These are phyloP conservation scores for Otocyon megalotis DNA, from an alignment of 2,113 vertebrate species.

Conservation along the genomic window DNA sequence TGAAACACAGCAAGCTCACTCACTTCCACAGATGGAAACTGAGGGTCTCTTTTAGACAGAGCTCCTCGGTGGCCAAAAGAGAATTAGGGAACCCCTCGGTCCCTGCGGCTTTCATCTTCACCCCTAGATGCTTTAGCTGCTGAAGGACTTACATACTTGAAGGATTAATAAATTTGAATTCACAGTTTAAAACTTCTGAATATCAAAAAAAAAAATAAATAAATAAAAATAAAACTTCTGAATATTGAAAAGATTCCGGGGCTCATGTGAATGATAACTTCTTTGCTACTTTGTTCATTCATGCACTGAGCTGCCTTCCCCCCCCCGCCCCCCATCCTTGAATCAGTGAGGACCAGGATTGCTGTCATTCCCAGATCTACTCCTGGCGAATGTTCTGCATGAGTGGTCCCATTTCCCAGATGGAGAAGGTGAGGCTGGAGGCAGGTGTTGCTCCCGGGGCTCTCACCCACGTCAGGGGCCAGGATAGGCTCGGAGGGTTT, in stretches of 20 bases:
- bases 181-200: not conserved
- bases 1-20: not conserved
- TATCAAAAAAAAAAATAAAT: not conserved
- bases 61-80: not conserved
- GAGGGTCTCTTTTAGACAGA: not conserved
- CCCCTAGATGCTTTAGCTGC: not conserved
- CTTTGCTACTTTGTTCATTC: not conserved
- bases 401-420: not conserved
- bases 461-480: not conserved
- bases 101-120: not conserved
- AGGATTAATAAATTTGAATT: not conserved
- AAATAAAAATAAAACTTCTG: not conserved
- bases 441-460: not conserved
- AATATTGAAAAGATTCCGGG: not conserved
- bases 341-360: not conserved
- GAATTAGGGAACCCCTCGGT: not conserved
- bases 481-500: not conserved
- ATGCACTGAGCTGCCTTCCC: not conserved
- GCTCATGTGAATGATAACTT: not conserved
- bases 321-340: not conserved
- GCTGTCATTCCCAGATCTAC: not conserved
- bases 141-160: not conserved
- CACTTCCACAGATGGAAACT: not conserved
- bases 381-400: not conserved
- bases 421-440: not conserved